These are phyloP conservation scores for Petrocephalus zakoni DNA, from an alignment of 2,113 vertebrate genomes.

Conservation along the genomic window DNA sequence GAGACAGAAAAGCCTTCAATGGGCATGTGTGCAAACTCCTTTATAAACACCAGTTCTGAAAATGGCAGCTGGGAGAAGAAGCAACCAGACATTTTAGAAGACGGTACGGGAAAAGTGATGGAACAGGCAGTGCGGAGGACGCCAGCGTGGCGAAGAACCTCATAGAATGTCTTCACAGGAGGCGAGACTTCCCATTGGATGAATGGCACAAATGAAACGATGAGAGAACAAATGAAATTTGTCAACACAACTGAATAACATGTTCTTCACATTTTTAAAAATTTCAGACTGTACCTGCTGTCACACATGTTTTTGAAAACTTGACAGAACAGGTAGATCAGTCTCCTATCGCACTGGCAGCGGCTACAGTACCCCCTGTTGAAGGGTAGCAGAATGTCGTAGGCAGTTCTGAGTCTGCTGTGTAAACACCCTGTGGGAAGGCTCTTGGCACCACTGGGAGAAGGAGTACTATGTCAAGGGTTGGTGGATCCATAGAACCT, in stretches of 20 bases:
- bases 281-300: neutral
- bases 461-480: slow-evolving; percentile 3
- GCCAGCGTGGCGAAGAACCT: neutral
- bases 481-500: slow-evolving; percentile 1
- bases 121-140: neutral
- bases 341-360: neutral
- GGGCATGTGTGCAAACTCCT: slow-evolving; percentile 56
- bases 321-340: neutral
- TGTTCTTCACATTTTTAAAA: neutral
- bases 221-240: neutral
- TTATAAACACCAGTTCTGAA: slow-evolving; percentile 33
- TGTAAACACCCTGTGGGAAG: slow-evolving; percentile 50
- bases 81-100: neutral
- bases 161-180: neutral
- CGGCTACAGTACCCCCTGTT: neutral
- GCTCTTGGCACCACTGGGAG: slow-evolving; percentile 17
- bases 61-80: neutral
- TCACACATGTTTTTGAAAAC: neutral
- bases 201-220: neutral
- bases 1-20: slow-evolving; percentile 66
- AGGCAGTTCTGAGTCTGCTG: slow-evolving; percentile 32
- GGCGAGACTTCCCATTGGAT: neutral
- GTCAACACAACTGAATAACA: neutral
- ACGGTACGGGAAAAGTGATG: neutral
- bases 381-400: slow-evolving; percentile 27